Base-by-base conservation (phyloP, 2,888 invertebrate genomes). In the Dorcus parallelipipedus region DNA sequence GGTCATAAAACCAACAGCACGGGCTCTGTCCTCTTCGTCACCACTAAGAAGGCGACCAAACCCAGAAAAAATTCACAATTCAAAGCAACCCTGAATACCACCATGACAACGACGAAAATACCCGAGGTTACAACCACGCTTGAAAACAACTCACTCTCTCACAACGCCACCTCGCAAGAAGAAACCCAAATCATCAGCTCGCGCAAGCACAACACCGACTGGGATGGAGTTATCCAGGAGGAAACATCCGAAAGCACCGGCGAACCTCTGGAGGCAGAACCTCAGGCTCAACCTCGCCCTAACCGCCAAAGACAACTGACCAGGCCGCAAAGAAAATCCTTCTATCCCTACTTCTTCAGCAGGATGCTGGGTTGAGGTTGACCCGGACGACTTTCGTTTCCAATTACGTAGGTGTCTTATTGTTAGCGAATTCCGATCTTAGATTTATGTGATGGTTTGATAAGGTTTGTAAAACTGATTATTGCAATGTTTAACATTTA, bases 261-360 rank as follows among this genome's bases (percentile, higher is more conserved):
- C 38, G 68, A 68, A 55, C 64, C 70, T 7, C 55, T 69, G 14
- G 71, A 73, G 50, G 64, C 71, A 2, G 72, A 74, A 62, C 74
- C 75, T 33, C 69, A 73, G 55, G 64, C 66, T 8, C 70, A 67
- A 58, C 74, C 77, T 38, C 75, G 78, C 61, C 80, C 81, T 2
- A 82, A 81, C 67, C 70, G 82, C 50, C 79, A 81, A 54, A 73
- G 82, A 33, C 77, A 79, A 59, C 71, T 82, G 33, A 78, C 79
- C 14, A 76, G 78, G 60, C 79, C 81, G 6, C 79, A 81, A 59
- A 77, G 79, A 56, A 78, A 79, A 62, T 78, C 80, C n/a, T 81
- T 81, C 64, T 82, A 82, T 68, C 82, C 82, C 20, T 82, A 82
- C 64, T 82, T 82, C 64, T 79, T 83, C 65, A 82, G 82, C 69